Evolutionary conservation across 2,113 vertebrate genomes (phyloP), one percentile per base, ranked within the genome.

Genomic region (Brevimyrus niger): DNA sequence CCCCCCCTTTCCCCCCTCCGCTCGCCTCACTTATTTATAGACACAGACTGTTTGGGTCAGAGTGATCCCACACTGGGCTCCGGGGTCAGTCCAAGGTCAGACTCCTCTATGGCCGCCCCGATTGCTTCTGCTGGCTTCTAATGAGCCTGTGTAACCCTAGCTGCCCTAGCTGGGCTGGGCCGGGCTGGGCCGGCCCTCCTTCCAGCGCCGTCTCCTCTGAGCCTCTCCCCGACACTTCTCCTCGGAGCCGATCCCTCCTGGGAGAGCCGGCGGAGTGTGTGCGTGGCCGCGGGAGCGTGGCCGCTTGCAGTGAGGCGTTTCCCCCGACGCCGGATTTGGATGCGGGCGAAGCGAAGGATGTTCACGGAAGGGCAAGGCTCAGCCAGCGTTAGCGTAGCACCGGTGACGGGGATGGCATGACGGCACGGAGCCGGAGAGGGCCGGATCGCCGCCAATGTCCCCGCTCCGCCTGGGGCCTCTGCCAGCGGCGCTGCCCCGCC

Each of bases 401-500:
- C n/a, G 10, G 9, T 69, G 61, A 69, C 11, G 61, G n/a, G n/a
- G 13, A 69, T 13, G 61, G 61, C 27, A 31, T 69, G 61, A 69
- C 61, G 61, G 61, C 61, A 31, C 61, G n/a, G 61, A 69, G 61
- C 27, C 61, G 61, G 61, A 31, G n/a, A 69, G 61, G 10, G 3
- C n/a, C n/a, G 61, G 61, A 69, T 69, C 61, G 27, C 61, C 13
- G 61, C n/a, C 61, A 69, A 27, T 69, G 61, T 69, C 11, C 61
- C 61, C 61, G 10, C 61, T 31, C 61, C 4, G 15, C 91, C 51
- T 1, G 91, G 90, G 91, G 11, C 86, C 92, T 90, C 91, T 90
- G 91, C 92, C 92, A 69, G 89, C 93, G 91, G 91, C 94, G 92
- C 89, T 94, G 93, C 92, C 91, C 92, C 91, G 90, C 90, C 73